Evolutionary conservation across 53 echinoderm and acorn worm genomes (phyloP).

Genomic region (Echinarachnius parma): DNA sequence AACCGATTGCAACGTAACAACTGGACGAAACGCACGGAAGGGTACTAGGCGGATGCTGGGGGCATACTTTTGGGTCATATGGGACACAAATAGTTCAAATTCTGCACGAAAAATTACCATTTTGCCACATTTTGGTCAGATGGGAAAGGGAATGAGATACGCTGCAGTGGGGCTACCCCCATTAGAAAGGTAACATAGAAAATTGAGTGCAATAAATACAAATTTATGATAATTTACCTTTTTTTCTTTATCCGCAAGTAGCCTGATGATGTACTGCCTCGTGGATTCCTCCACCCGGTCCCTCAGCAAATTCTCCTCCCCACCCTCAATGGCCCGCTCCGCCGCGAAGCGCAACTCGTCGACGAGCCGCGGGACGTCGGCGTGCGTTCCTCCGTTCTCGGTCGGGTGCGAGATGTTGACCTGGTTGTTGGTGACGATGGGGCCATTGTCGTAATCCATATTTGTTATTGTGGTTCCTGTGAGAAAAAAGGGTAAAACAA

Average conservation of each 20-base stretch:
- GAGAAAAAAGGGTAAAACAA: not conserved
- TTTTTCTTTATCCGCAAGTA: conserved; percentile 51
- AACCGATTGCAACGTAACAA: too few species aligned
- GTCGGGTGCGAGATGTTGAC: conserved; percentile 49
- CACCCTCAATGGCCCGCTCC: conserved; percentile 74
- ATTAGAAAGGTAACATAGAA: too few species aligned
- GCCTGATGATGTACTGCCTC: conserved; percentile 56
- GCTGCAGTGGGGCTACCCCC: too few species aligned
- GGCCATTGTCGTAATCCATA: conserved; percentile 78
- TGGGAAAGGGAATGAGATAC: too few species aligned
- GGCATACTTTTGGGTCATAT: too few species aligned
- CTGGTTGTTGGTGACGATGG: conserved; percentile 64
- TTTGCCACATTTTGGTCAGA: too few species aligned
- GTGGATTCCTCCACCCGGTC: conserved; percentile 80
- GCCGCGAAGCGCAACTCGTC: conserved; percentile 73
- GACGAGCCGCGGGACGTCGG: conserved; percentile 73
- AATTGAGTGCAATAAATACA: too few species aligned
- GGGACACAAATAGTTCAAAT: too few species aligned
- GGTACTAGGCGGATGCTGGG: too few species aligned
- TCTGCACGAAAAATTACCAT: too few species aligned
- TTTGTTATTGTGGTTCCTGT: conserved; percentile 71
- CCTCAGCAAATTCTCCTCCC: conserved; percentile 64
- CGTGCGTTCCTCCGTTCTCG: conserved; percentile 60
- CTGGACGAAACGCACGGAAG: too few species aligned
- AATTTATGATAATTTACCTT: too few species aligned